Conservation (phyloP, 1,140 invertebrate genomes). For the Bombus soroeensis region DNA sequence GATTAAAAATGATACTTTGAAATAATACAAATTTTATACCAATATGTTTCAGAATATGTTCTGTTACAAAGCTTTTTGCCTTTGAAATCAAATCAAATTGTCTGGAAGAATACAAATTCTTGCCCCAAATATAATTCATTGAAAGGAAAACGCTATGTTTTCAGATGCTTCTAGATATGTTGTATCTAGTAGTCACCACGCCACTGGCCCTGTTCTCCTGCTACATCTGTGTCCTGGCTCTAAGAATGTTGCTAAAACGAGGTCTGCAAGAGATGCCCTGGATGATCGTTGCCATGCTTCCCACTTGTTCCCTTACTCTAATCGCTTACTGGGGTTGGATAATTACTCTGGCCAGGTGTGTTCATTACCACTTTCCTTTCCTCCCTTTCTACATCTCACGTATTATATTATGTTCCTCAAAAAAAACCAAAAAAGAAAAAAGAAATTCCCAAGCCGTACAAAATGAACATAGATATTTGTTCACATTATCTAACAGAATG, state of each 20-base stretch:
- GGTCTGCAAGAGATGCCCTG: slow-evolving; percentile 78
- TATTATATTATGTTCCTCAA: neutral
- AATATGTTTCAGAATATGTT: too few relatives aligned
- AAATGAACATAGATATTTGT: neutral
- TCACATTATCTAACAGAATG: neutral
- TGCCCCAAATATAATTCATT: neutral
- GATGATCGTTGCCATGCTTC: slow-evolving; percentile 79
- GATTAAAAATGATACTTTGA: too few relatives aligned
- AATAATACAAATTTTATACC: too few relatives aligned
- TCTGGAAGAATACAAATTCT: neutral
- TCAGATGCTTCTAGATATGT: slow-evolving; percentile 83
- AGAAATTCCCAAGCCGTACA: neutral
- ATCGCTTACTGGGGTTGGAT: slow-evolving; percentile 81
- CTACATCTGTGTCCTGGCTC: slow-evolving; percentile 82
- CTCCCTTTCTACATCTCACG: too few relatives aligned
- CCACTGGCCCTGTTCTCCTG: slow-evolving; percentile 84
- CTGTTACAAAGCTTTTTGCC: too few relatives aligned
- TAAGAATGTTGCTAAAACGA: slow-evolving; percentile 78
- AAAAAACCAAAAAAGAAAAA: neutral
- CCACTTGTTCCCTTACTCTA: slow-evolving; percentile 78
- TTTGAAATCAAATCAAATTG: too few relatives aligned
- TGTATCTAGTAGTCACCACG: slow-evolving; percentile 84
- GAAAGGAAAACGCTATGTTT: neutral
- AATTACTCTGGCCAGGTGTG: slow-evolving; percentile 79
- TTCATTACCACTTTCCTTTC: neutral